Evolutionary conservation across 2,113 vertebrate genomes (phyloP).

Genomic region (Myotis davidii): DNA sequence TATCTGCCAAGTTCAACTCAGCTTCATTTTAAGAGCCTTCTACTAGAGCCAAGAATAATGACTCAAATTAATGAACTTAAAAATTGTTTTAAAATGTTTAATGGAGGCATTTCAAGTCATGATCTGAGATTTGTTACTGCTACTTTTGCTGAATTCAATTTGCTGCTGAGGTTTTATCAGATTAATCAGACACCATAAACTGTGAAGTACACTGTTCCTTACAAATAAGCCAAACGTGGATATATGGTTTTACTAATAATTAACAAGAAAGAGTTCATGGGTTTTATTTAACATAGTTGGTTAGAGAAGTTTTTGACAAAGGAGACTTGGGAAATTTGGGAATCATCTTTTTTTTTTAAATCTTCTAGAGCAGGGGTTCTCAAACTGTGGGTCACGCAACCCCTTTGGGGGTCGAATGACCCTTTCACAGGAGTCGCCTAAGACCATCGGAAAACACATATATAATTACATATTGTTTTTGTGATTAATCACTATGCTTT

Average conservation of each 20-base stretch:
- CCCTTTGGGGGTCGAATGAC: no score
- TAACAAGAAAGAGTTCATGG: background rate
- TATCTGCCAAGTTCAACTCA: background rate
- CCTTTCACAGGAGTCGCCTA: no score
- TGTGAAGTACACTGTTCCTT: background rate
- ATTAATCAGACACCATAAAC: background rate
- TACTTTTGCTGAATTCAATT: constrained; percentile 24
- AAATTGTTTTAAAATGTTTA: constrained; percentile 20
- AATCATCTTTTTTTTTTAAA: background rate
- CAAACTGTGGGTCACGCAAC: no score
- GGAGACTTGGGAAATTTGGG: background rate
- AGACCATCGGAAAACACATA: no score
- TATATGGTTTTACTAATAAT: background rate
- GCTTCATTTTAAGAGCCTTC: background rate
- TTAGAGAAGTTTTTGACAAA: background rate
- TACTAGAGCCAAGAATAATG: background rate
- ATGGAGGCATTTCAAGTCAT: constrained; percentile 24
- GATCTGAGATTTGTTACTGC: background rate
- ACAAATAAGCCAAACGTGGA: background rate
- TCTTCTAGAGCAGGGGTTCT: background rate
- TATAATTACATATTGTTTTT: no score
- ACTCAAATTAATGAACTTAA: constrained; percentile 39
- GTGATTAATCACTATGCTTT: no score
- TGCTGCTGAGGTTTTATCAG: background rate
- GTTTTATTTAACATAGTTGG: background rate